A percentile compares a stretch with the other conserved stretches of the same genome.
These are phyloP conservation scores for Dicranocentrus wangi DNA, from an alignment of 2,888 invertebrate species.

Conservation along the genomic window DNA sequence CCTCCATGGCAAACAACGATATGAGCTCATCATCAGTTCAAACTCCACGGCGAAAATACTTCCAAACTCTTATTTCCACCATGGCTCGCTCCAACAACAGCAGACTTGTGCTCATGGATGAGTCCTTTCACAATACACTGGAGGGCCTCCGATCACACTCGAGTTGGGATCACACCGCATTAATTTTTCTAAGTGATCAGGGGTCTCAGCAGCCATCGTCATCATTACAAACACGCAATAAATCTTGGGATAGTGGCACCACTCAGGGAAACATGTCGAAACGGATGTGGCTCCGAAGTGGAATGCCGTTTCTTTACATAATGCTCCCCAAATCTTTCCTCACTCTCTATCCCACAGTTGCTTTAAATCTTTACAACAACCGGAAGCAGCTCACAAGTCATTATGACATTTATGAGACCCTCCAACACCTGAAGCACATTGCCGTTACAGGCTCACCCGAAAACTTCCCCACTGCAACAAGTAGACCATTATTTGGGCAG, in stretches of 20 bases:
- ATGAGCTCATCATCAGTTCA: no score
- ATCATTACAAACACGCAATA: background rate
- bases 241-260: background rate
- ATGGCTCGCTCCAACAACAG: no score
- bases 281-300: background rate
- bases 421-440: no score
- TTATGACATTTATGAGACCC: no score
- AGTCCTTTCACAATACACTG: background rate
- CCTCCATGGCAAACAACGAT: no score
- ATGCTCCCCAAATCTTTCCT: background rate
- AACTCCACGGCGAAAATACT: background rate
- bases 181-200: conserved; percentile 11
- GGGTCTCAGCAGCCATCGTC: background rate
- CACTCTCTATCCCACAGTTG: background rate
- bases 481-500: no score
- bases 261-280: no score
- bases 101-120: no score
- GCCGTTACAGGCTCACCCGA: no score
- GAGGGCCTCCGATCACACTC: background rate
- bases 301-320: background rate
- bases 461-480: no score
- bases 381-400: conserved; percentile 6
- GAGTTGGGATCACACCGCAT: conserved; percentile 12
- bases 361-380: background rate
- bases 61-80: background rate